These are phyloP conservation scores for Etheostoma perlongum DNA, from an alignment of 2,797 vertebrate genomes.

Conservation along the genomic window DNA sequence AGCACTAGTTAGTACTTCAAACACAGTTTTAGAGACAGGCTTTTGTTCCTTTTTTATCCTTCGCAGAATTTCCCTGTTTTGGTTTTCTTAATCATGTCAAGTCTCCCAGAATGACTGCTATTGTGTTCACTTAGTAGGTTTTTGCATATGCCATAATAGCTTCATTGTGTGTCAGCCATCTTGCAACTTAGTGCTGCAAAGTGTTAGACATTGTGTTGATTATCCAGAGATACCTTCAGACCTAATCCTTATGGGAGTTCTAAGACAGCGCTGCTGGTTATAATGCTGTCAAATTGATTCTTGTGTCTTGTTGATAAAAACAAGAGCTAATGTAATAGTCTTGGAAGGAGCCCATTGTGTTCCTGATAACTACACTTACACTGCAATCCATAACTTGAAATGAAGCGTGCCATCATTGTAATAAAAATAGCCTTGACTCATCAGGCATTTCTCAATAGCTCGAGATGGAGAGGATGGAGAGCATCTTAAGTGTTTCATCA, in stretches of 20 bases:
- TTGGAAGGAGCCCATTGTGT: background rate
- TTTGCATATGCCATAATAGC: background rate
- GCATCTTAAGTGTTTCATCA: background rate
- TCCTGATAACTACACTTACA: background rate
- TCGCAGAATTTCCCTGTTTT: background rate
- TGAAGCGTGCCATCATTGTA: background rate
- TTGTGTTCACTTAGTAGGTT: background rate
- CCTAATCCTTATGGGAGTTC: background rate
- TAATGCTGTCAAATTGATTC: background rate
- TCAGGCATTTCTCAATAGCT: background rate
- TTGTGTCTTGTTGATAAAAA: slow-evolving; percentile 8
- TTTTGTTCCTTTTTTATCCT: background rate
- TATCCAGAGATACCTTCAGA: background rate
- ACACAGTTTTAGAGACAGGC: background rate
- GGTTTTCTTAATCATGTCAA: background rate
- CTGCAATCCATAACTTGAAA: slow-evolving; percentile 7
- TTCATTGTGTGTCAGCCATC: slow-evolving; percentile 4
- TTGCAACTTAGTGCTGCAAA: background rate
- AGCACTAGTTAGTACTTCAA: background rate
- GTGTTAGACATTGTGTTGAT: slow-evolving; percentile 1
- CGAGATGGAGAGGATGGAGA: background rate
- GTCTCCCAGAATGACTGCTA: background rate
- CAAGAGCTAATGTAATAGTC: background rate
- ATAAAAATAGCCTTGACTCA: background rate
- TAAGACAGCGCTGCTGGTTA: background rate